Conservation (phyloP, 2,797 vertebrate genomes). For the Alauda arvensis region DNA sequence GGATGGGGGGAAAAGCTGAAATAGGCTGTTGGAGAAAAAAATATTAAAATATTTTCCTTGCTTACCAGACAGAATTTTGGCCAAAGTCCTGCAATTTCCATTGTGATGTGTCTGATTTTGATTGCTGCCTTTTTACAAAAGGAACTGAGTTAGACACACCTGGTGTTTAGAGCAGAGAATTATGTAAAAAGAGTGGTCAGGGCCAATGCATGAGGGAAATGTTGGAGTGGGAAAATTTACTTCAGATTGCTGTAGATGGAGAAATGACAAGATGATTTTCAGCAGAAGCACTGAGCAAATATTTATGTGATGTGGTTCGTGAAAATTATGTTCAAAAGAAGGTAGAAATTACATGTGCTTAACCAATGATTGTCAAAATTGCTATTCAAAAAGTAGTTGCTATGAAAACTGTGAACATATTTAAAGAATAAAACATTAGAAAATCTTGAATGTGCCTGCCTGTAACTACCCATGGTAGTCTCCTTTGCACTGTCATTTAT, state of each 20-base stretch:
- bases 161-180: background rate
- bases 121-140: background rate
- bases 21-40: background rate
- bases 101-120: background rate
- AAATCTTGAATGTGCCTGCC: background rate
- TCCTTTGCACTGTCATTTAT: conserved; percentile 7
- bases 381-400: background rate
- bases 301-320: background rate
- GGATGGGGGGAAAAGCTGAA: rapidly evolving
- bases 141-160: background rate
- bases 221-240: background rate
- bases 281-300: background rate
- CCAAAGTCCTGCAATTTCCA: background rate
- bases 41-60: background rate
- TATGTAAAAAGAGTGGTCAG: background rate
- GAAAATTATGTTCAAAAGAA: background rate
- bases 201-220: background rate
- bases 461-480: background rate
- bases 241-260: background rate
- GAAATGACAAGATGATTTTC: background rate
- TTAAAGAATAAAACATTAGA: background rate
- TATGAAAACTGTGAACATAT: background rate
- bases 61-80: background rate
- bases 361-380: background rate
- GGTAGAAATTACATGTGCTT: background rate